Evolutionary conservation across 2,888 invertebrate species (phyloP).

Genomic region (Sphaerophoria rueppellii): DNA sequence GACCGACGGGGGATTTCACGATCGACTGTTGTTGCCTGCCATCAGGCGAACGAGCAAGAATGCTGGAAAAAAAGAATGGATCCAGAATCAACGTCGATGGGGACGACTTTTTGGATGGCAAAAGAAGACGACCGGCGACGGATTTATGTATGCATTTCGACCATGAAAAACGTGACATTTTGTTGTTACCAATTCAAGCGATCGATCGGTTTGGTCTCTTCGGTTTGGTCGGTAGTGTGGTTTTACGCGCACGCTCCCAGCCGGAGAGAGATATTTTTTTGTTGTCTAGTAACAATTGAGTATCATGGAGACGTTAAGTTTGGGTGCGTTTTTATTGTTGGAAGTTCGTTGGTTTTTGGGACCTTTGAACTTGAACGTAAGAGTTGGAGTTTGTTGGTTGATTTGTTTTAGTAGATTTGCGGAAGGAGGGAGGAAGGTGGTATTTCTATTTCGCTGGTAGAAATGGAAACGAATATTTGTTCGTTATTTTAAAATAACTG

Average conservation of each 20-base stretch:
- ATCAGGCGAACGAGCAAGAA: slow-evolving; percentile 10
- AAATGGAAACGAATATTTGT: no score
- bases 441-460: no score
- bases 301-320: slow-evolving; percentile 20
- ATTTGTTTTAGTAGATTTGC: no score
- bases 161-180: slow-evolving; percentile 82
- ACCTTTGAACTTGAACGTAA: slow-evolving; percentile 62
- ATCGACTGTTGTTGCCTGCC: slow-evolving; percentile 73
- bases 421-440: no score
- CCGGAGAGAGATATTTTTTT: not conserved
- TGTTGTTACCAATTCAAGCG: slow-evolving; percentile 79
- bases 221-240: no score
- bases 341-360: slow-evolving; percentile 31
- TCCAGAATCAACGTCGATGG: slow-evolving; percentile 50
- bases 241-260: slow-evolving; percentile 20
- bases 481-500: no score
- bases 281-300: not conserved
- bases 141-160: slow-evolving; percentile 75
- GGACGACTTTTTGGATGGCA: slow-evolving; percentile 39
- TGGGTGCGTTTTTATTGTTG: slow-evolving; percentile 68
- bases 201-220: slow-evolving; percentile 24
- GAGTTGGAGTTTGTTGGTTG: not conserved
- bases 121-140: slow-evolving; percentile 45
- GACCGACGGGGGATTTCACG: slow-evolving; percentile 81
- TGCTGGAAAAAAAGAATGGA: slow-evolving; percentile 30